Conservation (phyloP, 2,888 invertebrate genomes). For the Strigamia maritima region DNA sequence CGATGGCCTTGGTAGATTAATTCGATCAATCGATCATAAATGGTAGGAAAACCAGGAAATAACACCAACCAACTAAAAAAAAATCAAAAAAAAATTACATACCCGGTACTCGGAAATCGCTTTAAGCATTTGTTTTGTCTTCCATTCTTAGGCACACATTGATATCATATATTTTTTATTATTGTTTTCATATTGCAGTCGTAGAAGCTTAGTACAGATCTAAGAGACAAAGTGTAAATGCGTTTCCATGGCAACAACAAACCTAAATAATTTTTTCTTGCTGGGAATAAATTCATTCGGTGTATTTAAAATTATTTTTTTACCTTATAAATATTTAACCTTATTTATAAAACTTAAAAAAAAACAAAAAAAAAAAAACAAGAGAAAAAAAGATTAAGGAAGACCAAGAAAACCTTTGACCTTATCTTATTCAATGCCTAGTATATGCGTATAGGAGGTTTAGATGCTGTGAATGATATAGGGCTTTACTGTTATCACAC, state of each 20-base stretch:
- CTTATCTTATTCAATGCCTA: neutral
- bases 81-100: neutral
- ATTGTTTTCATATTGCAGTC: neutral
- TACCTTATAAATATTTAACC: no score
- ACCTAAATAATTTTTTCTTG: neutral
- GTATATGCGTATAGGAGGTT: neutral
- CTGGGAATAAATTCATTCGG: neutral
- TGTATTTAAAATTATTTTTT: neutral
- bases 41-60: constrained; percentile 20
- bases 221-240: neutral
- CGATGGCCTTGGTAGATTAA: constrained; percentile 29
- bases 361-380: neutral
- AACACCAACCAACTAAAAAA: neutral
- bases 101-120: neutral
- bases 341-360: neutral
- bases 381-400: neutral
- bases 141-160: neutral
- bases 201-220: neutral
- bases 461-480: constrained; percentile 7
- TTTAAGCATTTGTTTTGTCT: neutral
- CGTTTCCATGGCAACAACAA: constrained; percentile 10
- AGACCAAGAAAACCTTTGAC: neutral
- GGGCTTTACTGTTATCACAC: constrained; percentile 25
- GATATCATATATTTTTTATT: neutral
- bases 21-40: constrained; percentile 31